These are phyloP conservation scores for Caenorhabditis sp. DNA, from an alignment of 2,888 invertebrate species.

Conservation along the genomic window DNA sequence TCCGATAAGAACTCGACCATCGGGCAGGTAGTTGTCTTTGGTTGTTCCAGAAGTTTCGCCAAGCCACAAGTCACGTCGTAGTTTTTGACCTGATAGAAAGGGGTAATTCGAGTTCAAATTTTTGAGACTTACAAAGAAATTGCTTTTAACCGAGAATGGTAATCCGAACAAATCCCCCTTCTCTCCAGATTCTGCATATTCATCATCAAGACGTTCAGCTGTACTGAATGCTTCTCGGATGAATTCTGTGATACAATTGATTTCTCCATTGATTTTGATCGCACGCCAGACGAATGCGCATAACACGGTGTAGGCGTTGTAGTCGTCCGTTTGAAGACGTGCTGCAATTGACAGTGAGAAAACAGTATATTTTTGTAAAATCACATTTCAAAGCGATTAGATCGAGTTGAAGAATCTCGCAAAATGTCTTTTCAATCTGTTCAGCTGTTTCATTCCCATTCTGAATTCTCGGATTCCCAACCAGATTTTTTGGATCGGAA, in stretches of 20 bases:
- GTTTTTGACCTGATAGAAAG: conserved; percentile 74
- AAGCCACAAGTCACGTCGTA: conserved; percentile 83
- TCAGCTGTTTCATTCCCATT: conserved; percentile 13
- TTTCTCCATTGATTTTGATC: conserved; percentile 74
- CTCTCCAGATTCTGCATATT: conserved; percentile 45
- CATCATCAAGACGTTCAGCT: conserved; percentile 74
- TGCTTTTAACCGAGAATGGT: conserved; percentile 82
- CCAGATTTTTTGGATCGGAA: conserved; percentile 15
- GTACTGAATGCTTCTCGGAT: conserved; percentile 74
- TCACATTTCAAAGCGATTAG: background rate
- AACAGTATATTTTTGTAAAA: background rate
- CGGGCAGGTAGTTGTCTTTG: conserved; percentile 30
- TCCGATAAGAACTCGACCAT: conserved; percentile 72
- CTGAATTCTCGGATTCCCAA: conserved; percentile 14
- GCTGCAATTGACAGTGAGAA: conserved; percentile 64
- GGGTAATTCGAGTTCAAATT: background rate
- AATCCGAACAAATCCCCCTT: conserved; percentile 82
- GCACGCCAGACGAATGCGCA: conserved; percentile 79
- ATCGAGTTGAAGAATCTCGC: conserved; percentile 12
- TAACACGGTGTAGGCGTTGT: conserved; percentile 76
- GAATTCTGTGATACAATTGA: conserved; percentile 81
- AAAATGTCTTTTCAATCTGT: conserved; percentile 15
- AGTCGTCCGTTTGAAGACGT: conserved; percentile 73
- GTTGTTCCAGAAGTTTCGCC: conserved; percentile 80
- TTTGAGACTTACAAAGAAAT: conserved; percentile 73